phyloP scores from a whole-genome alignment of 1,140 invertebrate species.

The Orussus abietinus region DNA sequence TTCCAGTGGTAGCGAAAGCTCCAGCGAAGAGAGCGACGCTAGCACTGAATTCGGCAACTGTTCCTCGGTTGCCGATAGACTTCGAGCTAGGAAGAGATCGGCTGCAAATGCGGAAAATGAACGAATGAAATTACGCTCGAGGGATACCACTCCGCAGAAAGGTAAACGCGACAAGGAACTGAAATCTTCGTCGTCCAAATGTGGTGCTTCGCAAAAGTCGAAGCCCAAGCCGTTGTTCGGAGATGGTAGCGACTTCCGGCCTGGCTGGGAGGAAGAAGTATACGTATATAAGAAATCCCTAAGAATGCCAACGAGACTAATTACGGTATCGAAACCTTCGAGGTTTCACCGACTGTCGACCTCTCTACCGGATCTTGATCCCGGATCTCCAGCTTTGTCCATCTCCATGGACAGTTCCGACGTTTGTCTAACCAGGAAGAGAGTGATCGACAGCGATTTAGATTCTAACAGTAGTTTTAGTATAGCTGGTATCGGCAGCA shows the following conservation, averaged over 20 bases:
- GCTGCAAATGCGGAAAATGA: conserved; percentile 22
- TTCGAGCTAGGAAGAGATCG: conserved; percentile 40
- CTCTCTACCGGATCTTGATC: conserved; percentile 72
- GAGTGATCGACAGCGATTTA: conserved; percentile 60
- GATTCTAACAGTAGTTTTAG: conserved; percentile 65
- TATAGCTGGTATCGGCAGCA: conserved; percentile 53
- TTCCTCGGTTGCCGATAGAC: conserved; percentile 42
- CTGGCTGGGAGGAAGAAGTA: conserved; percentile 76
- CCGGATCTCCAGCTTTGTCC: conserved; percentile 62
- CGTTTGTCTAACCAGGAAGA: conserved; percentile 36
- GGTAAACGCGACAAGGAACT: conserved; percentile 41
- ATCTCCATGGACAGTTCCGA: conserved; percentile 53
- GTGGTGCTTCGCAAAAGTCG: conserved; percentile 20
- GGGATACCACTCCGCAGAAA: conserved; percentile 40
- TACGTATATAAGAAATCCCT: conserved; percentile 76
- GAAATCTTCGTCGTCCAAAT: conserved; percentile 20
- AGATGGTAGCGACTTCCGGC: conserved; percentile 69
- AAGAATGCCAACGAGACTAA: conserved; percentile 71
- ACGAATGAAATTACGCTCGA: conserved; percentile 41
- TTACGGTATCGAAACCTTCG: conserved; percentile 66
- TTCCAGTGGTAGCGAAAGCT: conserved; percentile 41
- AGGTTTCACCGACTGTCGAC: conserved; percentile 61
- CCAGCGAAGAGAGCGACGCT: conserved; percentile 42
- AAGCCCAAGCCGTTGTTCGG: conserved; percentile 62
- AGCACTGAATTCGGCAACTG: conserved; percentile 28